Evolutionary conservation across 2,797 vertebrate genomes (phyloP).

Genomic region (Myotis vivesi): DNA sequence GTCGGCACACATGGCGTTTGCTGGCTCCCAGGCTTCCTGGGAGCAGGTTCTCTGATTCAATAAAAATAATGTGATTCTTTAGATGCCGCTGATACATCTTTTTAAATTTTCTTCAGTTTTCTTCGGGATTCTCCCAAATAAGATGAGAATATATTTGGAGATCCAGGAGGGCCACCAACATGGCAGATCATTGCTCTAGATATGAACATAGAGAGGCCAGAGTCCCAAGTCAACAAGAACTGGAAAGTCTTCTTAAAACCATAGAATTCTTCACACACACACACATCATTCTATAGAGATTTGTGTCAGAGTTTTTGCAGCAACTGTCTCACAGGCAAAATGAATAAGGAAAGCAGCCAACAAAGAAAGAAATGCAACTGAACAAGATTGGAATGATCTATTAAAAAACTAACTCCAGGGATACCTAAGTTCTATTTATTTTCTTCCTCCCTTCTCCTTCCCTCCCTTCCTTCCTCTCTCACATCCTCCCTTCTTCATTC

Average conservation of each 20-base stretch:
- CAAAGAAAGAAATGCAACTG: neutral
- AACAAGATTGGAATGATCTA: neutral
- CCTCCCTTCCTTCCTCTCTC: neutral
- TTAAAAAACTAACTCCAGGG: neutral
- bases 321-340: neutral
- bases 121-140: constrained; percentile 45
- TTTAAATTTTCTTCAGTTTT: constrained; percentile 40
- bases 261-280: neutral
- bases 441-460: neutral
- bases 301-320: neutral
- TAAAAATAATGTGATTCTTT: constrained; percentile 37
- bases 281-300: neutral
- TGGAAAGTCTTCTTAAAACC: neutral
- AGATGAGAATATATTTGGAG: neutral
- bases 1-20: neutral
- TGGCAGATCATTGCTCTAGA: neutral
- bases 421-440: neutral
- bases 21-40: neutral
- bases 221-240: neutral
- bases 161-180: constrained; percentile 32
- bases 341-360: neutral
- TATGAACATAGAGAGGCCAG: too few relatives aligned
- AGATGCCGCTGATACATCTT: constrained; percentile 33
- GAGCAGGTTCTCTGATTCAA: constrained; percentile 14
- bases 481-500: neutral